A percentile compares a stretch with the other conserved stretches of the same genome.
phyloP scores from a whole-genome alignment of 2,888 invertebrate genomes.

The Polymixis lichenea region DNA sequence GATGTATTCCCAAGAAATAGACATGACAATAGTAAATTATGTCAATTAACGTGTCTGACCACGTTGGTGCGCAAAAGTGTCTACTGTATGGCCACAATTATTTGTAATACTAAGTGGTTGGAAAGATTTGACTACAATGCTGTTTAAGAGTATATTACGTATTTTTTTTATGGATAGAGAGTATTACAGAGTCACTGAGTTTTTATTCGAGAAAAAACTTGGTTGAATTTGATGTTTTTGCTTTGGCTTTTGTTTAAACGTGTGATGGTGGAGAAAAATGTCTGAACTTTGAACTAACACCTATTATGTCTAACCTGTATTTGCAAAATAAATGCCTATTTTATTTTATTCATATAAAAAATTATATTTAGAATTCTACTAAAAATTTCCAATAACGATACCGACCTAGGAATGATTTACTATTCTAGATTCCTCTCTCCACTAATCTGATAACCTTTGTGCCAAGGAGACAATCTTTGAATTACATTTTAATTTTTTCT shows the following conservation, averaged over 20 bases:
- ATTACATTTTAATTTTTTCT: background rate
- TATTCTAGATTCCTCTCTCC: conserved; percentile 2
- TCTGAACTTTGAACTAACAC: no score
- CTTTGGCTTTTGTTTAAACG: no score
- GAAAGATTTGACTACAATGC: background rate
- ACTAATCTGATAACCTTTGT: conserved; percentile 17
- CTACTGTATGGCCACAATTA: background rate
- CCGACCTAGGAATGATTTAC: no score
- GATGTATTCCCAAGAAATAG: background rate
- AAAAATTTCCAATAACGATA: conserved; percentile 8
- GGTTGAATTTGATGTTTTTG: no score
- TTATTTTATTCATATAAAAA: background rate
- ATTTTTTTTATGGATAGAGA: no score
- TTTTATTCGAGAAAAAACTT: no score
- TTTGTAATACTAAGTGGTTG: background rate
- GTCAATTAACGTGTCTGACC: background rate
- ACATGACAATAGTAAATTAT: background rate
- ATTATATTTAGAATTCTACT: background rate
- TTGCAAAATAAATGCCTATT: no score
- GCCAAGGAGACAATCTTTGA: background rate
- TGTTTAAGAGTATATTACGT: no score
- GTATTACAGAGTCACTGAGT: no score
- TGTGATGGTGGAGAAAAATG: no score
- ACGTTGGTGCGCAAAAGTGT: background rate
- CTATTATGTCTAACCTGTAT: no score